Base-by-base conservation (phyloP, 2,888 invertebrate species). In the Diogma glabrata region DNA sequence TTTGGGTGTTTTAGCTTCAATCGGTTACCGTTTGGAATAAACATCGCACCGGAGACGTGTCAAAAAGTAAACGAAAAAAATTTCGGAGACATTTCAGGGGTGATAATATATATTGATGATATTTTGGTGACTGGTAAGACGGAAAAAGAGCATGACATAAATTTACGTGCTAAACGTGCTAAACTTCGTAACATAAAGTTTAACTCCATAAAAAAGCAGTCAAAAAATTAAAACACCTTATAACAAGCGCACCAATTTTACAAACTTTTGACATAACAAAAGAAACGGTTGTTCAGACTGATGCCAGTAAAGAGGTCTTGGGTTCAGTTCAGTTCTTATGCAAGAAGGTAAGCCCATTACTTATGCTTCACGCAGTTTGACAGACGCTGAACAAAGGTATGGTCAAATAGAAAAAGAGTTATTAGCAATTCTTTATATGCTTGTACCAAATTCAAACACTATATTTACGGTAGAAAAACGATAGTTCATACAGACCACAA, bases 41-140 rank as follows among this genome's bases (percentile, higher is more conserved):
- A 20, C 20, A 43, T 20, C 17, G 43, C 22, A 6, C 38, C 4
- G 5, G 16, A 38, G 17, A 38, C 9, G 3, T 38, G 14, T 16
- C 38, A 38, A 38, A 38, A 38, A 17, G 4, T 16, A 4, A 38
- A 38, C 16, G 38, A 38, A 9, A 16, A 38, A 16, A 38, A 38
- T 9, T 38, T 38, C 17, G 16, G 38, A 9, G 38, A 38, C 17
- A 38, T 38, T 5, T 9, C 38, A 16, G 38, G 38, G 17, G 17
- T 16, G 9, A 16, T 16, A 17, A 62, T 52, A 8, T 54, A 54
- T 49, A 51, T 46, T n/a, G 51, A 54, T 24, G 52, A 55, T 16
- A 43, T 55, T n/a, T 38, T 53, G n/a, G 48, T 55, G 23, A 33
- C 50, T 4, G 40, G 47, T 2, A 30, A 48, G 16, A 53, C 47